Percentiles rank a stretch among this genome's conserved stretches.
Evolutionary conservation across 2,888 invertebrate genomes (phyloP).

Genomic region (Psylliodes chrysocephalus): DNA sequence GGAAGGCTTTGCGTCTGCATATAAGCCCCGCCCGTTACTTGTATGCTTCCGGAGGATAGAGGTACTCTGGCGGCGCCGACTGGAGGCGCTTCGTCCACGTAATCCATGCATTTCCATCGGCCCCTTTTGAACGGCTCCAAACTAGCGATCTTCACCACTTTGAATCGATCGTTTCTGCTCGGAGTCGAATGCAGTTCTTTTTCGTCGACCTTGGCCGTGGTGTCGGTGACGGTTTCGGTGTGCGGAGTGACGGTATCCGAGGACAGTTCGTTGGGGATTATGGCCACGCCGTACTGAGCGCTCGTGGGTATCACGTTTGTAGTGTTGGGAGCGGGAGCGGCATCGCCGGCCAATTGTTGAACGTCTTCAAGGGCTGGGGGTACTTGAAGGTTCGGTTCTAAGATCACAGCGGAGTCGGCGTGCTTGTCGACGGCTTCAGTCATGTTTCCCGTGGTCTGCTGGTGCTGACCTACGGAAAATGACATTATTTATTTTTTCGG

Average conservation of each 20-base stretch:
- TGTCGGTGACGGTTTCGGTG: slow-evolving; percentile 45
- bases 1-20: slow-evolving; percentile 65
- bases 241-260: slow-evolving; percentile 52
- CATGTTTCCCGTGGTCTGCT: slow-evolving; percentile 64
- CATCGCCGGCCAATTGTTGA: slow-evolving; percentile 49
- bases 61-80: slow-evolving; percentile 48
- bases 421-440: slow-evolving; percentile 54
- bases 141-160: slow-evolving; percentile 82
- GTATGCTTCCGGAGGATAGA: slow-evolving; percentile 56
- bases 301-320: slow-evolving; percentile 71
- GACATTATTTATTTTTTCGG: slow-evolving; percentile 19
- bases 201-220: slow-evolving; percentile 63
- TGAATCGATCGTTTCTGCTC: slow-evolving; percentile 73
- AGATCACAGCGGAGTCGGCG: slow-evolving; percentile 44
- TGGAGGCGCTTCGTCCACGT: slow-evolving; percentile 72
- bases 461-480: slow-evolving; percentile 58
- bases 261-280: slow-evolving; percentile 65
- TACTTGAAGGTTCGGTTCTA: slow-evolving; percentile 49
- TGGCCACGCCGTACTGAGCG: slow-evolving; percentile 73
- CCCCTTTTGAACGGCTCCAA: slow-evolving; percentile 80
- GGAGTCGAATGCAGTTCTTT: slow-evolving; percentile 68
- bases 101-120: slow-evolving; percentile 83
- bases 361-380: slow-evolving; percentile 48
- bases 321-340: slow-evolving; percentile 53
- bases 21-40: slow-evolving; percentile 54